These are phyloP conservation scores for Daphoenositta chrysoptera DNA, from an alignment of 2,113 vertebrate genomes.

Conservation along the genomic window DNA sequence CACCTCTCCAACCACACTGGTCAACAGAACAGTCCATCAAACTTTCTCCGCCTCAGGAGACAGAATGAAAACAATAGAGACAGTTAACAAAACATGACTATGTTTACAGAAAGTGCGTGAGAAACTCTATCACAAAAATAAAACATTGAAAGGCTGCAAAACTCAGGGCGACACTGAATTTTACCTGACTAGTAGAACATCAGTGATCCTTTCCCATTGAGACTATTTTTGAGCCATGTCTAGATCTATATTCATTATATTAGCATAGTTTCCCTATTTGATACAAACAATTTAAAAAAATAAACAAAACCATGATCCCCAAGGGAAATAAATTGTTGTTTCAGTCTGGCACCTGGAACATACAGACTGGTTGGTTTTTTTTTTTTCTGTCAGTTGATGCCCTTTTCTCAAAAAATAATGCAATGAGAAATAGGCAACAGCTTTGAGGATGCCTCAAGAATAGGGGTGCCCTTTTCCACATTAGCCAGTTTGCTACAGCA, in stretches of 20 bases:
- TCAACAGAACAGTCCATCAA: too few species aligned
- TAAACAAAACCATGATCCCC: neutral
- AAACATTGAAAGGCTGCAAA: too few species aligned
- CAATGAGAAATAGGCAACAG: neutral
- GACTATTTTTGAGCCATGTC: neutral
- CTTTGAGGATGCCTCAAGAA: neutral
- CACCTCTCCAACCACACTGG: too few species aligned
- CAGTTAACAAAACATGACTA: too few species aligned
- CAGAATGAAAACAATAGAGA: too few species aligned
- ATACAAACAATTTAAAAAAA: neutral
- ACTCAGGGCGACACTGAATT: too few species aligned
- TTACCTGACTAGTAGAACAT: neutral
- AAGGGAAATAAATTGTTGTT: neutral
- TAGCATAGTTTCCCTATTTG: neutral
- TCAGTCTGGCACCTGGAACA: neutral
- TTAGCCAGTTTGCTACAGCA: neutral
- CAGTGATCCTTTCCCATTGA: neutral
- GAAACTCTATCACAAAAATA: too few species aligned
- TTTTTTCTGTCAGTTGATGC: neutral
- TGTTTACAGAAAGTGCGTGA: too few species aligned
- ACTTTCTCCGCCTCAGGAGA: too few species aligned
- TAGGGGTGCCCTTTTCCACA: neutral
- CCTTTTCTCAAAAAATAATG: neutral
- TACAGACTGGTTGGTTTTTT: neutral
- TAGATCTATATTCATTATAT: neutral